Base-by-base conservation (phyloP, 1,140 invertebrate species). In the Anastrepha ludens region DNA sequence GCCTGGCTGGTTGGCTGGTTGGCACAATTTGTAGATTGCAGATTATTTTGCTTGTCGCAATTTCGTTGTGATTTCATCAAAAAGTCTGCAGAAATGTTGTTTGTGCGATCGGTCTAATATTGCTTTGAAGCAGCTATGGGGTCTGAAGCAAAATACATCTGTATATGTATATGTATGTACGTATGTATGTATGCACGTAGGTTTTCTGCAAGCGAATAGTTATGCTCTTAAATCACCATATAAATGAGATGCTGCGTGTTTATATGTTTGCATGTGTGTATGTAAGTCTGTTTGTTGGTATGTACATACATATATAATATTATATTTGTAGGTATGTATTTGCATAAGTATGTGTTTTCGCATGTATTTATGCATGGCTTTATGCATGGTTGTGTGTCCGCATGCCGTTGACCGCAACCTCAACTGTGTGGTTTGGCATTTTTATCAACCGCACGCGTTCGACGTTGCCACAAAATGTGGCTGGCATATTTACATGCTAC, bases 41-140 rank as follows among this genome's bases (percentile, higher is more conserved):
- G 67, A 74, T 74, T 44, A 74, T 74, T 74, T 74, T 47, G 67
- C 41, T 74, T 41, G 41, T 47, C 67, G 67, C 67, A 74, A 74
- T 74, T 74, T 47, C 41, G 67, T 74, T 74, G 67, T 47, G 39
- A 74, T 74, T 74, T 47, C 44, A 74, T 74, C 67, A 44, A 47
- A 13, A 41, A 15, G 41, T 47, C 39, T 39, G 44, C 15, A 15
- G 41, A n/a, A 47, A 74, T 47, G 8, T 47, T 74, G 67, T 47
- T 47, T 74, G 41, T 44, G 67, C 67, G 17, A 29, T 17, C 67
- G 44, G 11, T 11, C 0, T 55, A 55, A 55, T 55, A 9, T 9
- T 9, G 9, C 9, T 55, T 55, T 55, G 8, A 4, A 29, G 9
- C 39, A 44, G 29, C 29, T 29, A 29, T 29, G 29, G 29, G 29